A percentile compares a stretch with the other conserved stretches of the same genome.
Conservation (phyloP, 1,140 invertebrate species). For the Drosophila lacertosa region DNA sequence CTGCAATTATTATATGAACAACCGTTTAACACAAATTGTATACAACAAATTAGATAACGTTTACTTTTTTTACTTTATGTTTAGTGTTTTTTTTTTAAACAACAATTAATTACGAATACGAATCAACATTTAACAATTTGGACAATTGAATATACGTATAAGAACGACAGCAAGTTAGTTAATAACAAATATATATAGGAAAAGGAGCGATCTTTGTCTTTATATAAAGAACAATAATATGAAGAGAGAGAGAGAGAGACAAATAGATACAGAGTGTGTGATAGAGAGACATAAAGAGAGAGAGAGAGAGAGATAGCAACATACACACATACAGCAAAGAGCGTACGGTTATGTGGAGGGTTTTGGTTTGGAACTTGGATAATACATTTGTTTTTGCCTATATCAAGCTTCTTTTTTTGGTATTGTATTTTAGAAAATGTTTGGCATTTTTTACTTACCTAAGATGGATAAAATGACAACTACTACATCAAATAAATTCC, state of each 20-base stretch:
- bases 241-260: constrained; percentile 39
- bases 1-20: constrained; percentile 26
- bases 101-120: constrained; percentile 49
- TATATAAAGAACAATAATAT: constrained; percentile 35
- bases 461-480: constrained; percentile 99
- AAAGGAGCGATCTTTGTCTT: constrained; percentile 63
- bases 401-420: constrained; percentile 30
- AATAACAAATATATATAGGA: constrained; percentile 66
- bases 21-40: constrained; percentile 42
- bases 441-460: constrained; percentile 88
- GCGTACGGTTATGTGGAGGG: constrained; percentile 36
- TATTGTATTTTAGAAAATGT: constrained; percentile 22
- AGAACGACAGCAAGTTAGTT: constrained; percentile 76
- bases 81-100: constrained; percentile 36
- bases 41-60: constrained; percentile 40
- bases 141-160: constrained; percentile 61
- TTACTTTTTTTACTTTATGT: constrained; percentile 32
- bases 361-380: constrained; percentile 52
- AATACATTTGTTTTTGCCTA: constrained; percentile 30
- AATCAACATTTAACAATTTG: constrained; percentile 69
- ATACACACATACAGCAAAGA: constrained; percentile 57
- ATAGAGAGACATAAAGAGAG: constrained; percentile 32
- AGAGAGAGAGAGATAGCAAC: constrained; percentile 24
- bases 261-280: constrained; percentile 32
- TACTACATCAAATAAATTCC: constrained; percentile 99